Evolutionary conservation across 2,888 invertebrate species (phyloP).

Genomic region (Plagiodera versicolora): DNA sequence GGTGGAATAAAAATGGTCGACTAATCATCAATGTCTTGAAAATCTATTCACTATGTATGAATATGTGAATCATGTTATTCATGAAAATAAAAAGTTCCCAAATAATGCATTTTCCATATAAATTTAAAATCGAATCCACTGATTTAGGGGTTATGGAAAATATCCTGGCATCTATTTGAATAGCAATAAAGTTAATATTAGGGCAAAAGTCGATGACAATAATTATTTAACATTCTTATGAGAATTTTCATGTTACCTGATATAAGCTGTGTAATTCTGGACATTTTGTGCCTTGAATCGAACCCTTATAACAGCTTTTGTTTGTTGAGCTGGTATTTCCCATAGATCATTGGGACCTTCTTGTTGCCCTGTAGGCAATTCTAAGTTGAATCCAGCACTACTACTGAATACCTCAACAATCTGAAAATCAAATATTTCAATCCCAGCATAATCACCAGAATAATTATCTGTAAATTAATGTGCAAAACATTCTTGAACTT

Average conservation of each 20-base stretch:
- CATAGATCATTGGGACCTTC: constrained; percentile 83
- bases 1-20: too few relatives aligned
- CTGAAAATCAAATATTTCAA: constrained; percentile 49
- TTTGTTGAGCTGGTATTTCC: constrained; percentile 88
- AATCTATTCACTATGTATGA: too few relatives aligned
- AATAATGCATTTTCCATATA: too few relatives aligned
- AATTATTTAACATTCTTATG: background rate
- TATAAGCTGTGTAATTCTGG: constrained; percentile 83
- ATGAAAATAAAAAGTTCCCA: too few relatives aligned
- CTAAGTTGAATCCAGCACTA: constrained; percentile 87
- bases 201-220: too few relatives aligned
- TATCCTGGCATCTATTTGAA: too few relatives aligned
- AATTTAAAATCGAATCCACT: too few relatives aligned
- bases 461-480: constrained; percentile 1
- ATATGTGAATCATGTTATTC: too few relatives aligned
- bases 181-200: too few relatives aligned
- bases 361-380: constrained; percentile 76
- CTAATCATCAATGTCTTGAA: too few relatives aligned
- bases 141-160: too few relatives aligned
- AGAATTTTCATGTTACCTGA: constrained; percentile 59
- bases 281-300: constrained; percentile 75
- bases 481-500: too few relatives aligned
- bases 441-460: background rate
- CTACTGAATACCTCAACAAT: constrained; percentile 83
- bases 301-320: constrained; percentile 85